These are phyloP conservation scores for Sipha flava DNA, from an alignment of 1,140 invertebrate species.

Conservation along the genomic window DNA sequence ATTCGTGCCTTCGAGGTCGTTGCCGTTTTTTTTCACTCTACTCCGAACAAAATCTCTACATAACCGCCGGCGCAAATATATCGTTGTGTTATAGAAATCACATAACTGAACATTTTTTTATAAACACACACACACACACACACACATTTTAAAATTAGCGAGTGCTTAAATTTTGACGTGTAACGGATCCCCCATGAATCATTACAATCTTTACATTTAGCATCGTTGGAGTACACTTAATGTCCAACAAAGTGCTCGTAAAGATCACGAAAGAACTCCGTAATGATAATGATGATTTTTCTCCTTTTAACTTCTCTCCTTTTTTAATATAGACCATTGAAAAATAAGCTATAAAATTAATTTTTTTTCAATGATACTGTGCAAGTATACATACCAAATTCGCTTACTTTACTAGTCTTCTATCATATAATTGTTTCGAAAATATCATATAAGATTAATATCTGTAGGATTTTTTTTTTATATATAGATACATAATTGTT, in stretches of 20 bases:
- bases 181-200: background rate
- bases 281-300: background rate
- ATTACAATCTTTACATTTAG: background rate
- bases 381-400: no score
- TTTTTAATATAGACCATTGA: background rate
- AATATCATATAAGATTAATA: background rate
- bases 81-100: conserved; percentile 1
- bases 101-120: background rate
- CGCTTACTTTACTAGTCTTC: no score
- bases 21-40: conserved; percentile 5
- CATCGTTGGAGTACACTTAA: conserved; percentile 7
- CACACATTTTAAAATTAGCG: background rate
- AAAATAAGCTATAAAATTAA: background rate
- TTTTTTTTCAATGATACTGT: no score
- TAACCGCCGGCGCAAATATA: conserved; percentile 5
- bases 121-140: background rate
- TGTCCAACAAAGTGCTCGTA: background rate
- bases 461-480: no score
- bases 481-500: no score
- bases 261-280: background rate
- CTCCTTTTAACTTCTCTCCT: background rate
- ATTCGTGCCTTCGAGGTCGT: conserved; percentile 18
- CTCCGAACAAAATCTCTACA: conserved; percentile 15
- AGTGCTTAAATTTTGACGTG: background rate
- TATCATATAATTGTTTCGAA: background rate